Base-by-base conservation (phyloP, 2,113 vertebrate species). In the Dicerorhinus sumatrensis region DNA sequence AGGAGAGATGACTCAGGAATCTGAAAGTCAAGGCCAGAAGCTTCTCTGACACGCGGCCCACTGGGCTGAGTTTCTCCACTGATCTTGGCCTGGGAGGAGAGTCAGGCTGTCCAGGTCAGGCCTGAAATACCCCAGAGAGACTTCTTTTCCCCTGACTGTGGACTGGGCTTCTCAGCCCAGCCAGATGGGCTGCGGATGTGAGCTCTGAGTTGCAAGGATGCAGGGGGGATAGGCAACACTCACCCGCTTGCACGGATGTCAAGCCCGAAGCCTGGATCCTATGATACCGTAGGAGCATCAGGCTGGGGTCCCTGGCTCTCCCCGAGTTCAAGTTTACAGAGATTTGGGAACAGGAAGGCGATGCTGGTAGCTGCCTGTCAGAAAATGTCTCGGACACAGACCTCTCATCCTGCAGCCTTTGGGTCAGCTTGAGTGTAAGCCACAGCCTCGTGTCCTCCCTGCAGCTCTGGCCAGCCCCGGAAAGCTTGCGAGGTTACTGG, bases 1-100 rank as follows among this genome's bases (percentile, higher is more conserved):
- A 91, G 91, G 90, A 97, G 65, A 94, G 46, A 96, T 94, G 96
- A 97, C 31, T 98, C 97, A 96, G 97, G 92, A 12, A 29, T 54
- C 89, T 39, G 46, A 54, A 83, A 91, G 75, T 54, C 95, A 95
- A 94, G 97, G 97, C 94, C 92, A 88, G 94, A 29, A 87, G 73
- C 51, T 36, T 87, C 76, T 77, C 69, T 85, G 70, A 82, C 82
- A 21, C 54, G 82, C 73, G 75, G 84, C 75, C 80, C 85, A 8
- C 54, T 89, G 54, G 46, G n/a, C 39, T 17, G 77, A 18, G 14
- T 33, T 31, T 72, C 42, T 84, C 60, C 8, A 3, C 82, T 8
- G 51, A 62, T 85, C 56, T 92, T 93, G 97, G 89, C 91, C 33
- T 0, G 18, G 60, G 17, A 86, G 67, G 82, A 93, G 56, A 11